These are phyloP conservation scores for Uloborus diversus DNA, from an alignment of 1,140 invertebrate genomes.

Conservation along the genomic window DNA sequence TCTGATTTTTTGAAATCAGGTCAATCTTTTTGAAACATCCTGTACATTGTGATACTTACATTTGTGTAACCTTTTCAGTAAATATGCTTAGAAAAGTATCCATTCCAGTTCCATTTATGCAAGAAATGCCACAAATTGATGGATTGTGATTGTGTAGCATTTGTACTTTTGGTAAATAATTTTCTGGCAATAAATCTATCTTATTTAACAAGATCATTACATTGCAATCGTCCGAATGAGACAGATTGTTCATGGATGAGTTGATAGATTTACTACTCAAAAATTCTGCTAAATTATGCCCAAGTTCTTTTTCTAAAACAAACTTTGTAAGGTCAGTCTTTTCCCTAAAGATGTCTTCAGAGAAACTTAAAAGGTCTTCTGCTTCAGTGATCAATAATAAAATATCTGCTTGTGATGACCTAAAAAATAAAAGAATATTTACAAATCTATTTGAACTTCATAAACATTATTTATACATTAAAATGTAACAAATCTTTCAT, in stretches of 20 bases:
- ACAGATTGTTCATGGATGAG: neutral
- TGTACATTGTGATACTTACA: conserved; percentile 21
- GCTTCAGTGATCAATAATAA: conserved; percentile 34
- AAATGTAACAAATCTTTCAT: neutral
- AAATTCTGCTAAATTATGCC: neutral
- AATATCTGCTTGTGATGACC: conserved; percentile 26
- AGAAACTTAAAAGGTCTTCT: neutral
- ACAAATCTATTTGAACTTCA: neutral
- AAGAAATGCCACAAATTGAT: conserved; percentile 25
- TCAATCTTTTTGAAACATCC: no score
- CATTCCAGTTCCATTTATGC: conserved; percentile 21
- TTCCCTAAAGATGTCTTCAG: neutral
- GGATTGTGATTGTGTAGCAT: neutral
- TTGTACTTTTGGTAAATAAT: neutral
- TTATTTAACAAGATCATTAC: conserved; percentile 40
- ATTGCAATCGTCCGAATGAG: neutral
- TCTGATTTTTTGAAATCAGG: no score
- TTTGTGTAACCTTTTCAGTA: neutral
- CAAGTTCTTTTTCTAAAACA: conserved; percentile 5
- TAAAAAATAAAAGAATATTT: neutral
- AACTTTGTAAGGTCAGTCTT: neutral
- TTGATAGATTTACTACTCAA: neutral
- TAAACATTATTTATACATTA: neutral
- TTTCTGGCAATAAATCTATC: conserved; percentile 6
- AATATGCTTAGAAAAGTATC: conserved; percentile 1